phyloP scores from a whole-genome alignment of 2,113 vertebrate genomes.

The Strix uralensis region DNA sequence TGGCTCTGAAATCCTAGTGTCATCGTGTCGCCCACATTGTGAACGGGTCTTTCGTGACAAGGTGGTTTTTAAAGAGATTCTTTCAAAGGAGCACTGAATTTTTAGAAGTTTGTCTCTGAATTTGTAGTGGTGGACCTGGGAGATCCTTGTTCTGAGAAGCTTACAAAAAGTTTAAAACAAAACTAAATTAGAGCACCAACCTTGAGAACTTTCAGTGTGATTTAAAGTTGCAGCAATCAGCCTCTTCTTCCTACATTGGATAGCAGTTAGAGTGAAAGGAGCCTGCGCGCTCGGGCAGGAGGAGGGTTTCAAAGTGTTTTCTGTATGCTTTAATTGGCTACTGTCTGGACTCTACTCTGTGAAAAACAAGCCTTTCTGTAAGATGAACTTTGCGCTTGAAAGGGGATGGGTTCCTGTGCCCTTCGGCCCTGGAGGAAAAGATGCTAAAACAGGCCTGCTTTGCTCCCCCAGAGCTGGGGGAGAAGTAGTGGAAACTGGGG shows the following conservation, averaged over 20 bases:
- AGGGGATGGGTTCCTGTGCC: slow-evolving; percentile 70
- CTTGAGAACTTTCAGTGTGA: slow-evolving; percentile 74
- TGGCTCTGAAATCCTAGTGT: slow-evolving; percentile 68
- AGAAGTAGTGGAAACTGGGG: slow-evolving; percentile 60
- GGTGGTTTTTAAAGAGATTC: slow-evolving; percentile 74
- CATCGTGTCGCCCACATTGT: slow-evolving; percentile 73
- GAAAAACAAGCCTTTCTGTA: slow-evolving; percentile 66
- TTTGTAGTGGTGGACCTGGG: slow-evolving; percentile 80
- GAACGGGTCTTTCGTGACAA: slow-evolving; percentile 75
- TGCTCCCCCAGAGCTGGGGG: not conserved
- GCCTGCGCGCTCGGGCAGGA: slow-evolving; percentile 66
- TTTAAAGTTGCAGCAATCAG: slow-evolving; percentile 78
- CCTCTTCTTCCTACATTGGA: slow-evolving; percentile 67
- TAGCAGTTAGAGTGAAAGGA: slow-evolving; percentile 61
- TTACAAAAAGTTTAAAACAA: slow-evolving; percentile 47
- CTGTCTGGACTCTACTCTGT: slow-evolving; percentile 74
- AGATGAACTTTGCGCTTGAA: slow-evolving; percentile 63
- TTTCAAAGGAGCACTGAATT: slow-evolving; percentile 75
- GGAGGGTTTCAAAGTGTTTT: slow-evolving; percentile 71
- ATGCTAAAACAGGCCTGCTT: slow-evolving; percentile 55
- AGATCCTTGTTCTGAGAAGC: slow-evolving; percentile 70
- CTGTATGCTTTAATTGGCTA: slow-evolving; percentile 76
- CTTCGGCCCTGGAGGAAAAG: slow-evolving; percentile 59
- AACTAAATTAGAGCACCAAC: slow-evolving; percentile 78
- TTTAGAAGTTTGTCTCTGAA: slow-evolving; percentile 79